Evolutionary conservation across 1,140 invertebrate genomes (phyloP).

Genomic region (Macrobrachium nipponense): DNA sequence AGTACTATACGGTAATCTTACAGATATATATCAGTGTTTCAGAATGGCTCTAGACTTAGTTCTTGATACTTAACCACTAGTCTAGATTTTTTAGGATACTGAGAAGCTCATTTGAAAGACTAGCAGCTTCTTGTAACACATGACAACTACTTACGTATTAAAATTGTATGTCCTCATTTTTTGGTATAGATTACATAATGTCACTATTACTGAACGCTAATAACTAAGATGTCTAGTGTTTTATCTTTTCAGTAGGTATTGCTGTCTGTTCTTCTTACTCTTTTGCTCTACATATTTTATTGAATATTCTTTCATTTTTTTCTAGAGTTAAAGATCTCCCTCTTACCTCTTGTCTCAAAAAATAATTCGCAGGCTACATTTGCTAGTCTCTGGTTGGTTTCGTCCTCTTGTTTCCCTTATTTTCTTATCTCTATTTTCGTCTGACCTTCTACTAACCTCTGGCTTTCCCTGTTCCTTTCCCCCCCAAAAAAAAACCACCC

Average conservation of each 20-base stretch:
- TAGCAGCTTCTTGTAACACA: no score
- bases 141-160: no score
- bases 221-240: slow-evolving; percentile 16
- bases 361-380: no score
- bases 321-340: slow-evolving; percentile 20
- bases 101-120: no score
- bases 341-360: slow-evolving; percentile 21
- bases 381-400: no score
- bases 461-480: slow-evolving; percentile 34
- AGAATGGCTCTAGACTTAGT: no score
- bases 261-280: slow-evolving; percentile 23
- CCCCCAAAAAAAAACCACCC: background rate
- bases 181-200: background rate
- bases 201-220: slow-evolving; percentile 16
- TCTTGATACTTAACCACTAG: no score
- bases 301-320: background rate
- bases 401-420: no score
- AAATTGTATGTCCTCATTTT: no score
- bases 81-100: no score
- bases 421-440: background rate
- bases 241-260: slow-evolving; percentile 54
- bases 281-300: slow-evolving; percentile 20
- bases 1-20: no score
- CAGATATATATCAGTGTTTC: no score
- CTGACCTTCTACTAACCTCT: slow-evolving; percentile 52